Base-by-base conservation (phyloP, 1,140 invertebrate species). In the Thaumetopoea pityocampa region DNA sequence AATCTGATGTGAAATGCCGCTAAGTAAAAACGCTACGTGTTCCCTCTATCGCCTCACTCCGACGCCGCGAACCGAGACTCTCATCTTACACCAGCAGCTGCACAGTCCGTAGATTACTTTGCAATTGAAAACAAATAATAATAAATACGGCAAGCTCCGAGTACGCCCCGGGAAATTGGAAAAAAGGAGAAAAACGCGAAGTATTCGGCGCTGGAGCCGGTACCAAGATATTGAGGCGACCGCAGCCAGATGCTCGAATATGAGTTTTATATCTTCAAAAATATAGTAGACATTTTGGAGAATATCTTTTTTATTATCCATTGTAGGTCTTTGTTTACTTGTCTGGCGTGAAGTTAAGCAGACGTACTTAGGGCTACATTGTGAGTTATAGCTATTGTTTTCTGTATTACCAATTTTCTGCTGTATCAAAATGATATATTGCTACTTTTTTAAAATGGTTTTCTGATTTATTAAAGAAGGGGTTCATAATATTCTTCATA, bases 71-170 rank as follows among this genome's bases (percentile, higher is more conserved):
- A 36, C 30, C 45, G 14, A 28, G 34, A 57, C 50, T 38, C 55
- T 57, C 57, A 58, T 64, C 62, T 62, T 56, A 44, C 45, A 15
- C 33, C 41, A 42, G 56, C 72, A 77, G 67, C 69, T 80, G 76
- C 66, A 52, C 58, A 63, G 60, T 47, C 57, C 66, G 54, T 56
- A 76, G 73, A 81, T 78, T 81, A 72, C 71, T 81, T 74, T 73
- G 73, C 77, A 76, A 81, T 81, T 78, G 77, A 81, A 81, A 81
- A 81, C 77, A 80, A 80, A 80, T 77, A 77, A 72, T 77, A 77
- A 80, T 77, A 72, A 80, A 79, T 74, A 77, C 62, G 53, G 48
- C 47, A 43, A 40, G 52, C 44, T 50, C 33, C 48, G 60, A 59
- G 61, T 60, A 61, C 62, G 67, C 59, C 48, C 51, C 58, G 55